These are phyloP conservation scores for Oreohelix idahoensis DNA, from an alignment of 1,140 invertebrate species.

Conservation along the genomic window DNA sequence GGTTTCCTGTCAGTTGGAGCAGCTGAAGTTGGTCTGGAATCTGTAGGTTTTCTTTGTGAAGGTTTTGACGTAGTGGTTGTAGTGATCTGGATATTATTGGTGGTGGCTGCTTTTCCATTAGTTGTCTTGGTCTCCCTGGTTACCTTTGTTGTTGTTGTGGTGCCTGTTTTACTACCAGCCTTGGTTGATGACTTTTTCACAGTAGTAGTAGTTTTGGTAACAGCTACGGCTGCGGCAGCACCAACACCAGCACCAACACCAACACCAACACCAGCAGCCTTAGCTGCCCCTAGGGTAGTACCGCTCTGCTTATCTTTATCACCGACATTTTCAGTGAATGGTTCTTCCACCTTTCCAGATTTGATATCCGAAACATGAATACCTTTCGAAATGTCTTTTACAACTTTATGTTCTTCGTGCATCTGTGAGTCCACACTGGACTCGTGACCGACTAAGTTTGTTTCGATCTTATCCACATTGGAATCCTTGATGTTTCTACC, in stretches of 20 bases:
- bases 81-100: background rate
- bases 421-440: background rate
- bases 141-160: background rate
- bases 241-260: background rate
- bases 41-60: conserved; percentile 21
- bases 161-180: background rate
- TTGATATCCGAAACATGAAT: background rate
- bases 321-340: background rate
- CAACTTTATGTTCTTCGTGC: background rate
- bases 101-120: conserved; percentile 8
- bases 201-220: conserved; percentile 1
- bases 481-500: background rate
- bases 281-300: background rate
- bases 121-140: conserved; percentile 7
- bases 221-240: background rate
- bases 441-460: background rate
- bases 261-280: background rate
- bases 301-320: background rate
- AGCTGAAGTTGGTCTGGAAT: conserved; percentile 13
- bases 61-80: background rate
- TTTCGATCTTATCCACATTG: background rate
- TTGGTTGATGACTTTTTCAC: background rate
- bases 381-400: background rate
- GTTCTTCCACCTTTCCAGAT: background rate
- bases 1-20: conserved; percentile 14